Conservation (phyloP, 2,113 vertebrate genomes). For the Columbina picui region DNA sequence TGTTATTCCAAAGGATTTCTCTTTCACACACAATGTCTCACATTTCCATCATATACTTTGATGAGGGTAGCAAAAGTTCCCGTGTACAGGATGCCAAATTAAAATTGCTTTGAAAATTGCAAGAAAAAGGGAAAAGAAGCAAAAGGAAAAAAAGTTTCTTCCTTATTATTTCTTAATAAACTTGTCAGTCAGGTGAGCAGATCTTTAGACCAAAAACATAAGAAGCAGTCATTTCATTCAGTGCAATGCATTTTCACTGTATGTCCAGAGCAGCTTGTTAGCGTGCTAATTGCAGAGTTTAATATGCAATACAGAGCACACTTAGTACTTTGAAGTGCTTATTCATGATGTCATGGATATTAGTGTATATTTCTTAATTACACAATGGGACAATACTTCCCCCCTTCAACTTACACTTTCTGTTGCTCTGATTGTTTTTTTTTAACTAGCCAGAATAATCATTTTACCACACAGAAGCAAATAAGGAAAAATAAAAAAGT, state of each 20-base stretch:
- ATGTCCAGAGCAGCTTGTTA: conserved; percentile 35
- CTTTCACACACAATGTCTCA: neutral
- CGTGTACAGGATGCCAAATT: neutral
- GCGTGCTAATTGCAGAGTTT: conserved; percentile 50
- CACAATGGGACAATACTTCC: conserved; percentile 35
- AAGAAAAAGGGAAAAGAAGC: neutral
- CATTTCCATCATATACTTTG: neutral
- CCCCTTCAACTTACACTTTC: neutral
- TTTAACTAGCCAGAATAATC: conserved; percentile 67
- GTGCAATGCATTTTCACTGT: neutral
- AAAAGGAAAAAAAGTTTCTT: neutral
- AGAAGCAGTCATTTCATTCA: conserved; percentile 13
- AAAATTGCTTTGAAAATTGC: neutral
- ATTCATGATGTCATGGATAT: conserved; percentile 48
- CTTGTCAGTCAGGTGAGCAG: conserved; percentile 51
- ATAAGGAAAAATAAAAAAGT: conserved; percentile 26
- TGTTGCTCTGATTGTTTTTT: conserved; percentile 50
- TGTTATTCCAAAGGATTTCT: conserved; percentile 33
- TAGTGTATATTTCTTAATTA: conserved; percentile 70
- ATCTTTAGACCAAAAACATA: neutral
- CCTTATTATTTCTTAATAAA: conserved; percentile 2
- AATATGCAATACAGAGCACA: conserved; percentile 45
- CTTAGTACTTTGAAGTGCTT: conserved; percentile 62
- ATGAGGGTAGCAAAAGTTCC: neutral
- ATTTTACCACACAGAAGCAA: conserved; percentile 52